Percentiles rank a stretch among this genome's conserved stretches.
Evolutionary conservation across 2,113 vertebrate genomes (phyloP).

Genomic region (Trematomus loennbergii): DNA sequence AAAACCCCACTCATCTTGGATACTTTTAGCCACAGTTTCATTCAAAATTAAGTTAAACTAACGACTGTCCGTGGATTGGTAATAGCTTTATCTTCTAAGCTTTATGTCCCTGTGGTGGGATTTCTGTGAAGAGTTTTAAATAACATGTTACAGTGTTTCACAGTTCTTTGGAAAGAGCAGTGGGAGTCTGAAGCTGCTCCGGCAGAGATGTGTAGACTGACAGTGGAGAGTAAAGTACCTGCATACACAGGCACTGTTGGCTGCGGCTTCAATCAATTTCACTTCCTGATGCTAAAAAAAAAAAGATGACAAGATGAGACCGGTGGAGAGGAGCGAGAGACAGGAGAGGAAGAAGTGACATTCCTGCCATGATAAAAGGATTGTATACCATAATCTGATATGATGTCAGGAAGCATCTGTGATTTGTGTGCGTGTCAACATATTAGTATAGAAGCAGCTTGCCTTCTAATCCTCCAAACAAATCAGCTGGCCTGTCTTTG

Average conservation of each 20-base stretch:
- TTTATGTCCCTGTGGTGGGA: background rate
- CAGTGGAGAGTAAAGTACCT: constrained; percentile 17
- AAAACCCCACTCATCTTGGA: background rate
- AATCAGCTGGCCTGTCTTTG: background rate
- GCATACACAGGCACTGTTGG: background rate
- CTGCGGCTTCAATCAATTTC: constrained; percentile 37
- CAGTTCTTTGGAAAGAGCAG: constrained; percentile 4
- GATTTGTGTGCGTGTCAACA: constrained; percentile 3
- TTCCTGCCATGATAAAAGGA: constrained; percentile 28
- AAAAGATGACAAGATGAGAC: constrained; percentile 29
- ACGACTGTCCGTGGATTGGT: background rate
- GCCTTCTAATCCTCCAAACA: constrained; percentile 24
- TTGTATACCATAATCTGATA: constrained; percentile 26
- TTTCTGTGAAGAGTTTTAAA: constrained; percentile 3
- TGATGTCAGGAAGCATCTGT: constrained; percentile 17
- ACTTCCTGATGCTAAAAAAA: background rate
- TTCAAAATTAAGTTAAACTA: constrained; percentile 8
- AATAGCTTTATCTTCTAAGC: constrained; percentile 1
- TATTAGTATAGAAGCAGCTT: constrained; percentile 1
- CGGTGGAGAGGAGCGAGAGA: background rate
- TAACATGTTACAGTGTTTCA: constrained; percentile 23
- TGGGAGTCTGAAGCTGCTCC: constrained; percentile 11
- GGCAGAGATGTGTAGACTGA: constrained; percentile 16
- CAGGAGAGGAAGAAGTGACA: constrained; percentile 5
- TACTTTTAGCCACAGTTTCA: background rate